These are phyloP conservation scores for Lasius platythorax DNA, from an alignment of 2,888 invertebrate genomes.

Conservation along the genomic window DNA sequence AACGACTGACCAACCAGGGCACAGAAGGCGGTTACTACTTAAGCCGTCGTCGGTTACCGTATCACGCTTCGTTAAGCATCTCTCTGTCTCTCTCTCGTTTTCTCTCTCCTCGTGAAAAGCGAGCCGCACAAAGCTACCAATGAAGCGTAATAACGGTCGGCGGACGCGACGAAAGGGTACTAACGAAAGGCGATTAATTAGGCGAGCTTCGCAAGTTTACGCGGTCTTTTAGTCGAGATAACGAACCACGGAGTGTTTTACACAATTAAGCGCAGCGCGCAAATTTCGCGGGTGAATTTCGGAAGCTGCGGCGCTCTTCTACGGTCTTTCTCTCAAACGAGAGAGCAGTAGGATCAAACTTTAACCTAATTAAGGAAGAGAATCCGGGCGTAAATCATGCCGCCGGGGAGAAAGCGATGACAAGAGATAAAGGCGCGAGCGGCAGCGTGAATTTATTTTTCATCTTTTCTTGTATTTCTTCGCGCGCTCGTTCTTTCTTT, in stretches of 20 bases:
- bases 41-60: slow-evolving; percentile 64
- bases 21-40: slow-evolving; percentile 75
- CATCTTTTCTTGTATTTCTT: slow-evolving; percentile 44
- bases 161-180: slow-evolving; percentile 37
- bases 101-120: not conserved
- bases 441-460: slow-evolving; percentile 62
- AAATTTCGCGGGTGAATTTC: slow-evolving; percentile 59
- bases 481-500: slow-evolving; percentile 5
- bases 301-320: not conserved
- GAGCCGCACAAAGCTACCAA: slow-evolving; percentile 35
- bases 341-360: slow-evolving; percentile 56
- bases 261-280: slow-evolving; percentile 44
- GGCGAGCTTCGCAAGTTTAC: slow-evolving; percentile 29
- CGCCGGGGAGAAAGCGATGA: slow-evolving; percentile 76
- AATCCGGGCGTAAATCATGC: slow-evolving; percentile 77
- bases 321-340: slow-evolving; percentile 39
- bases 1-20: slow-evolving; percentile 77
- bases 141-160: slow-evolving; percentile 47
- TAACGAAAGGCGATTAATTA: slow-evolving; percentile 51
- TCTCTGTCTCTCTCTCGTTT: slow-evolving; percentile 42
- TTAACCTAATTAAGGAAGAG: slow-evolving; percentile 81
- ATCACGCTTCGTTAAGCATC: slow-evolving; percentile 58
- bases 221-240: slow-evolving; percentile 27
- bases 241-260: slow-evolving; percentile 13
- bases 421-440: slow-evolving; percentile 73